Evolutionary conservation across 2,888 invertebrate species (phyloP).

Genomic region (Machimus atricapillus): DNA sequence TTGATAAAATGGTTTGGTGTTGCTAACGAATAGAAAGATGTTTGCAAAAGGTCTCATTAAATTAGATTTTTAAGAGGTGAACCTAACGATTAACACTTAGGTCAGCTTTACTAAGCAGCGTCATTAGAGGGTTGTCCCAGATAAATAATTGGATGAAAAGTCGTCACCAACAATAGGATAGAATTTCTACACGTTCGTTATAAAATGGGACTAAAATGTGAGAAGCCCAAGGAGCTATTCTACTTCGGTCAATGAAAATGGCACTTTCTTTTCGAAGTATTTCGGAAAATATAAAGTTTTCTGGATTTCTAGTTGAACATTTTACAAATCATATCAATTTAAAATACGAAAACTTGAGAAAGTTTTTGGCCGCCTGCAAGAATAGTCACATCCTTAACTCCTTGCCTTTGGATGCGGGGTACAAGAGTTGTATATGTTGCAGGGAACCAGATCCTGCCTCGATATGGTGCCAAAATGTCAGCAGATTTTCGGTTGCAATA

Average conservation of each 20-base stretch:
- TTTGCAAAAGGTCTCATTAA: not conserved
- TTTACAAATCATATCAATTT: conserved; percentile 21
- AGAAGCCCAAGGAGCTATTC: not conserved
- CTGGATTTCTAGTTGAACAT: not conserved
- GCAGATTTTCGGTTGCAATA: conserved; percentile 22
- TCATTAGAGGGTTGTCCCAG: not conserved
- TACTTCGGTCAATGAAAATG: not conserved
- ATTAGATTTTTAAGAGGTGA: not conserved
- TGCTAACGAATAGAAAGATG: too few relatives aligned
- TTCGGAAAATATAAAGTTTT: not conserved
- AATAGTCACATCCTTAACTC: not conserved
- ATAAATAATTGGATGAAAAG: not conserved
- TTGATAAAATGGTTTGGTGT: too few relatives aligned
- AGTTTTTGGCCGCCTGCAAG: not conserved
- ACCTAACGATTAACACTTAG: too few relatives aligned
- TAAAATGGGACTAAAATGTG: not conserved
- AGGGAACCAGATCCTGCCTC: not conserved
- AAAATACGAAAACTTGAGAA: not conserved
- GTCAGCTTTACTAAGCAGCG: not conserved
- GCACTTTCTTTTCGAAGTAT: not conserved
- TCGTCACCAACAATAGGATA: not conserved
- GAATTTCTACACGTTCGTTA: not conserved
- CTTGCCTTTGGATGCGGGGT: not conserved
- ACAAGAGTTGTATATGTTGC: not conserved
- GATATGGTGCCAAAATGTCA: conserved; percentile 22